Base-by-base conservation (phyloP, 2,888 invertebrate species). In the Aromia moschata region DNA sequence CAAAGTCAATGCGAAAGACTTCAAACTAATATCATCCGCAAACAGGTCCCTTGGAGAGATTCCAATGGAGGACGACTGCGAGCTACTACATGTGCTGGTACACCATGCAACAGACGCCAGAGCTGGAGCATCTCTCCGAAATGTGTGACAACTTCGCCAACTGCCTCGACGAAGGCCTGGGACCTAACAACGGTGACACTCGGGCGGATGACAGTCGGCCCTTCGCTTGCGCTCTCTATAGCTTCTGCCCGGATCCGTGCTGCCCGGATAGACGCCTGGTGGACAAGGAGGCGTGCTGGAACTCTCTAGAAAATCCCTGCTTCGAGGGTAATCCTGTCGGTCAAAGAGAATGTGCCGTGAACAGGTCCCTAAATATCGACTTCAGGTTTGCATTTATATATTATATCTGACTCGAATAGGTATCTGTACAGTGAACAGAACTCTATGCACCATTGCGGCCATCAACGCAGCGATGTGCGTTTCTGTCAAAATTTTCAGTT, bases 81-180 rank as follows among this genome's bases (percentile, higher is more conserved):
- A 84, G 86, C 66, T 89, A 88, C 75, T 89, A 83, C 76, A 86
- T 89, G 87, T 89, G 89, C 69, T 86, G 85, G 86, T 88, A 84
- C 72, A 86, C 88, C 11, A 85, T 88, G 84, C 77, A 83, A 44
- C 83, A 82, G 60, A 79, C 73, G 12, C 81, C 83, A 2, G 81
- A 82, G 46, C 74, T 89, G 59, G 78, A 81, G 10, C 80, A 82
- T 72, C 78, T 89, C 36, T 82, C 82, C 0, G 87, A 86, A 67
- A 72, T 55, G 4, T 89, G 89, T 70, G 87, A 87, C 71, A 87
- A 88, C 76, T 85, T 83, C 66, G 87, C 87, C 1, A 79, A 82
- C 70, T 88, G 88, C 69, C 75, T 85, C 56, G 83, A 85, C 68
- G 62, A 74, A 9, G 68, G 70, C 25, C 78, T 76, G 57, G 82